These are phyloP conservation scores for Myodes glareolus DNA, from an alignment of 2,113 vertebrate genomes.

Conservation along the genomic window DNA sequence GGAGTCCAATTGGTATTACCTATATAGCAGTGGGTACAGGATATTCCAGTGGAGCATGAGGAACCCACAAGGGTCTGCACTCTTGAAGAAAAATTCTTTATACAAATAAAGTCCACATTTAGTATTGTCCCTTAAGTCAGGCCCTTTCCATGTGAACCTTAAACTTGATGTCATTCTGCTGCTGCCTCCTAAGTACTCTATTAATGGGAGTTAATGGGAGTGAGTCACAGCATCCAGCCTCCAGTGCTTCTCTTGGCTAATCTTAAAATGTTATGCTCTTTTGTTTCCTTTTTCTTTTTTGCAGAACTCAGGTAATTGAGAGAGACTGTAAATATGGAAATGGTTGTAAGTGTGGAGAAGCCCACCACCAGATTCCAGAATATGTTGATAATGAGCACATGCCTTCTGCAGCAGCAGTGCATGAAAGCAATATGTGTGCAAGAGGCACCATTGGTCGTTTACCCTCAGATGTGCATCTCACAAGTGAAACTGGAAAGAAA, in stretches of 20 bases:
- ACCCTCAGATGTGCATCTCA: not conserved
- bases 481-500: no score
- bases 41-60: not conserved
- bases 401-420: not conserved
- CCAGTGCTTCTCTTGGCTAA: not conserved
- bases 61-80: not conserved
- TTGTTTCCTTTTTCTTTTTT: not conserved
- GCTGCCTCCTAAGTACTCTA: not conserved
- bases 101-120: not conserved
- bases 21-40: not conserved
- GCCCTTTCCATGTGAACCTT: not conserved
- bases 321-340: not conserved
- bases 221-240: not conserved
- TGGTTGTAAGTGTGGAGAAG: not conserved
- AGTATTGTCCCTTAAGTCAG: not conserved
- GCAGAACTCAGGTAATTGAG: not conserved
- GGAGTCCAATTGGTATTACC: not conserved
- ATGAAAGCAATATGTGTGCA: not conserved
- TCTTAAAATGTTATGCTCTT: not conserved
- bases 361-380: not conserved
- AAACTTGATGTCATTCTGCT: not conserved
- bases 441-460: not conserved
- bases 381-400: not conserved
- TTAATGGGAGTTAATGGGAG: no score
- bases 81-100: not conserved